These are phyloP conservation scores for Mellilla xanthometata DNA, from an alignment of 2,888 invertebrate species.

Conservation along the genomic window DNA sequence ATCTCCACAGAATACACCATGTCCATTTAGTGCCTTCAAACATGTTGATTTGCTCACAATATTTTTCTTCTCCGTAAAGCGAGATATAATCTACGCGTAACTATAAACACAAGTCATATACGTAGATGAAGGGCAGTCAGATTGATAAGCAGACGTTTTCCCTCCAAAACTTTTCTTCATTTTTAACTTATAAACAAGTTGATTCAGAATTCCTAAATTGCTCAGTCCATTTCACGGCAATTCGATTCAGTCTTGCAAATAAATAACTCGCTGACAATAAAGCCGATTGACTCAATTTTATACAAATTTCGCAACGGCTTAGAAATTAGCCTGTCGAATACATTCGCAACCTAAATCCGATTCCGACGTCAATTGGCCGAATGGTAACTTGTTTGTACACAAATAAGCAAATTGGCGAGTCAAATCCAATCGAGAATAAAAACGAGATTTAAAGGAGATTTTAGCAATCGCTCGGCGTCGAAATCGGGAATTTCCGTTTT, in stretches of 20 bases:
- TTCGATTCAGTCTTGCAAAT: constrained; percentile 5
- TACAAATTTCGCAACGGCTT: constrained; percentile 20
- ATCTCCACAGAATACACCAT: too few relatives aligned
- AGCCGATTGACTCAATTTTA: constrained; percentile 17
- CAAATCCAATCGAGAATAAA: constrained; percentile 21
- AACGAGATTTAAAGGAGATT: constrained; percentile 10
- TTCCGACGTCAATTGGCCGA: constrained; percentile 19
- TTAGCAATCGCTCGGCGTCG: constrained; percentile 25
- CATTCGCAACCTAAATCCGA: constrained; percentile 22
- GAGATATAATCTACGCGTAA: too few relatives aligned
- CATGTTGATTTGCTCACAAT: too few relatives aligned
- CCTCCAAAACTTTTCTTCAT: not conserved
- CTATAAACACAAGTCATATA: too few relatives aligned
- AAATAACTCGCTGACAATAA: constrained; percentile 15
- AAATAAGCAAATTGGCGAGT: constrained; percentile 19
- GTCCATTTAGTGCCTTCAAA: too few relatives aligned
- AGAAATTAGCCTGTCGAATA: constrained; percentile 24
- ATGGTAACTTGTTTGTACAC: constrained; percentile 20
- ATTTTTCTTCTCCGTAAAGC: too few relatives aligned
- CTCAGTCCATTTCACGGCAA: not conserved
- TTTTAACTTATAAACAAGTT: not conserved
- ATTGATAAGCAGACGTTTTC: too few relatives aligned
- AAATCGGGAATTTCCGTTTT: constrained; percentile 49
- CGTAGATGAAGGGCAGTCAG: too few relatives aligned
- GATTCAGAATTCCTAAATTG: not conserved